phyloP scores from a whole-genome alignment of 2,113 vertebrate genomes.

The Callipepla californica region DNA sequence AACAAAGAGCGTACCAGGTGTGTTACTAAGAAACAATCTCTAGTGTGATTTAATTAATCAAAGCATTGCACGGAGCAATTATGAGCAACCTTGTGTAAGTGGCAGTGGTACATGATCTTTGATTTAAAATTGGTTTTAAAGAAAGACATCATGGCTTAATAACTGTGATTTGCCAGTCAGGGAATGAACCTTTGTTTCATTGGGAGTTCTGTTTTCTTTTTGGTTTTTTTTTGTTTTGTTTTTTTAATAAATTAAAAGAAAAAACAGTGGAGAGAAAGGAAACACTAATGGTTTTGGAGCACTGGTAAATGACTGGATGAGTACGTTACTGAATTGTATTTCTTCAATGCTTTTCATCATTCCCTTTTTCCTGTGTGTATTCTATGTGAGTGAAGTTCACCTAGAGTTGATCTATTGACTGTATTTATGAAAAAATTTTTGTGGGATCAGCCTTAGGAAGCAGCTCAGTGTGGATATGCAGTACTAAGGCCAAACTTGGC shows the following conservation, averaged over 20 bases:
- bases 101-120: slow-evolving; percentile 58
- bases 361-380: background rate
- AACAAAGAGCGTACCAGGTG: slow-evolving; percentile 81
- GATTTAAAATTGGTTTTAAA: slow-evolving; percentile 72
- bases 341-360: background rate
- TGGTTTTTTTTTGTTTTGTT: no score
- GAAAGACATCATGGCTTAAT: slow-evolving; percentile 78
- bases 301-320: background rate
- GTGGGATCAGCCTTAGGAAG: background rate
- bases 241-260: no score
- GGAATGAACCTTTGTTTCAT: slow-evolving; percentile 56
- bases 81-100: slow-evolving; percentile 75
- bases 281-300: background rate
- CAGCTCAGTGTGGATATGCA: background rate
- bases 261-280: background rate
- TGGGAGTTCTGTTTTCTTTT: background rate
- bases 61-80: slow-evolving; percentile 75
- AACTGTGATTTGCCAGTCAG: slow-evolving; percentile 48
- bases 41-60: slow-evolving; percentile 82
- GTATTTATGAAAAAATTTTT: background rate
- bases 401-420: background rate
- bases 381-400: background rate
- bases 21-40: slow-evolving; percentile 85
- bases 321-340: background rate
- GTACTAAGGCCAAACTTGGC: background rate